Percentiles rank a stretch among this genome's conserved stretches.
Conservation (phyloP, 2,888 invertebrate species). For the Coleophora flavipennella region DNA sequence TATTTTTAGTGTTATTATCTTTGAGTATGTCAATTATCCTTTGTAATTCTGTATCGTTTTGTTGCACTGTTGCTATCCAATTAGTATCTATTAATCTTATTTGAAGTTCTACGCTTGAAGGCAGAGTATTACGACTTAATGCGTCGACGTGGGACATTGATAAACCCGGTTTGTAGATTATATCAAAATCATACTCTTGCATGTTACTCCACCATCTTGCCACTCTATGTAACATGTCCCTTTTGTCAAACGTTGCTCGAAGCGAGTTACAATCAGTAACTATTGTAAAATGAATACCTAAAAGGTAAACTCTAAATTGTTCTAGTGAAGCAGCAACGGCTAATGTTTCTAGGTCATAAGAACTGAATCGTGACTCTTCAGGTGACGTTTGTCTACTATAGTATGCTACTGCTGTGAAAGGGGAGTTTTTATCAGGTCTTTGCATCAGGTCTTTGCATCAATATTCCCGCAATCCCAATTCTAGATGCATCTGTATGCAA, state of each 20-base stretch:
- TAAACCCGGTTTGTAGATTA: slow-evolving; percentile 12
- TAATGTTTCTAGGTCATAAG: slow-evolving; percentile 13
- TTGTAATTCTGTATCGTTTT: slow-evolving; percentile 12
- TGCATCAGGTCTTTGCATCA: slow-evolving; percentile 6
- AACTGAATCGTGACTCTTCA: slow-evolving; percentile 4
- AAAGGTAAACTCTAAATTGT: slow-evolving; percentile 10
- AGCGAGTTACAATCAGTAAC: slow-evolving; percentile 14
- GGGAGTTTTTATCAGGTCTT: not conserved
- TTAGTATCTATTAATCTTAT: not conserved
- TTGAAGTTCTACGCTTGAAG: too few relatives aligned
- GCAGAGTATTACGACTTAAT: slow-evolving; percentile 11
- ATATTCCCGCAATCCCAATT: slow-evolving; percentile 8
- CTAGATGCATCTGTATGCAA: slow-evolving; percentile 9
- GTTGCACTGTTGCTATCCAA: slow-evolving; percentile 12
- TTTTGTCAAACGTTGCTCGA: slow-evolving; percentile 13
- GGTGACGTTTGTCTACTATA: slow-evolving; percentile 10
- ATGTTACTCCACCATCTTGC: slow-evolving; percentile 16
- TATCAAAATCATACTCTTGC: slow-evolving; percentile 10
- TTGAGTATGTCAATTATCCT: slow-evolving; percentile 10
- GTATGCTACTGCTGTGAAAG: slow-evolving; percentile 11
- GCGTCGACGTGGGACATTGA: slow-evolving; percentile 16
- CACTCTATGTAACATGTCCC: slow-evolving; percentile 13
- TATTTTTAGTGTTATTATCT: slow-evolving; percentile 3
- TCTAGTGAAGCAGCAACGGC: slow-evolving; percentile 10
- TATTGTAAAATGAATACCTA: slow-evolving; percentile 11